A percentile compares a stretch with the other conserved stretches of the same genome.
phyloP scores from a whole-genome alignment of 2,888 invertebrate genomes.

The Ptychoptera albimana region DNA sequence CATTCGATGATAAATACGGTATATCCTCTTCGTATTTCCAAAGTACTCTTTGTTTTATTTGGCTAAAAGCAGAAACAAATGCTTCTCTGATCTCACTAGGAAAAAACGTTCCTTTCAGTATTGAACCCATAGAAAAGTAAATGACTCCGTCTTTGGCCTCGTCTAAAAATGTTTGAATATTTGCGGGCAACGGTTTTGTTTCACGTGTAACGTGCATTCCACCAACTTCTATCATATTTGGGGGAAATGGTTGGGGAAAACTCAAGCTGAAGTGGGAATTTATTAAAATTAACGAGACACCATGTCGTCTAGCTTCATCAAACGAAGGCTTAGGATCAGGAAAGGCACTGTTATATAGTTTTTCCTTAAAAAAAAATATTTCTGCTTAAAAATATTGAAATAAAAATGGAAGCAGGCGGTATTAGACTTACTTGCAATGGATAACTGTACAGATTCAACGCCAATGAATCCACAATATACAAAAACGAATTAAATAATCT shows the following conservation, averaged over 20 bases:
- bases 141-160: conserved; percentile 30
- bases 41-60: conserved; percentile 9
- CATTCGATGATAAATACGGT: conserved; percentile 14
- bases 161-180: conserved; percentile 27
- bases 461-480: background rate
- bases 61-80: conserved; percentile 6
- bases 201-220: conserved; percentile 26
- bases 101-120: conserved; percentile 19
- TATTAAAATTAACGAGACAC: conserved; percentile 21
- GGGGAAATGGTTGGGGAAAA: conserved; percentile 24
- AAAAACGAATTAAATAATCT: conserved; percentile 4
- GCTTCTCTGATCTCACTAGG: conserved; percentile 10
- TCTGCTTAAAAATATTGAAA: background rate
- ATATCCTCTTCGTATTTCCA: conserved; percentile 6
- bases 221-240: conserved; percentile 29
- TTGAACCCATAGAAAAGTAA: conserved; percentile 34
- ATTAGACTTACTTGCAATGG: conserved; percentile 2
- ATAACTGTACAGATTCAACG: background rate
- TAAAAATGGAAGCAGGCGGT: background rate
- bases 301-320: conserved; percentile 15
- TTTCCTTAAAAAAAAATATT: conserved; percentile 4
- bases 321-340: conserved; percentile 17
- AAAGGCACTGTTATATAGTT: conserved; percentile 19
- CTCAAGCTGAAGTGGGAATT: conserved; percentile 26
- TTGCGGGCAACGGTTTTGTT: conserved; percentile 19